Base-by-base conservation (phyloP, 2,113 vertebrate genomes). In the Pogona vitticeps region DNA sequence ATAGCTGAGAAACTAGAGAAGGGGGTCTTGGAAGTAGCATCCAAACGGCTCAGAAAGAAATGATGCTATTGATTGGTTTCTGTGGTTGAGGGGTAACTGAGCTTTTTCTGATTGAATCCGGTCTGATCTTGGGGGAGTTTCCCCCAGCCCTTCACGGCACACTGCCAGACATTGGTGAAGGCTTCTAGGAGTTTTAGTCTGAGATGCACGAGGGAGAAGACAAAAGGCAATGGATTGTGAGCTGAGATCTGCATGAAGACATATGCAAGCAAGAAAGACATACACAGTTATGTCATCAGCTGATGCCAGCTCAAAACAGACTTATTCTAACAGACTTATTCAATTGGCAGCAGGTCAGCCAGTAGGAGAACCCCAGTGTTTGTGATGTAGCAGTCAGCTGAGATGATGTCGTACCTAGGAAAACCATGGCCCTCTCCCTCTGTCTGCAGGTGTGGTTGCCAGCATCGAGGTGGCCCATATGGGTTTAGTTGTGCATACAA, bases 261-360 rank as follows among this genome's bases (percentile, higher is more conserved):
- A 90, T 71, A 86, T 78, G 86, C 83, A 61, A 88, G 80, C 83
- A 86, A 83, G 87, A 80, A 40, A 88, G 90, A 92, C 80, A 91
- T 33, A 85, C 88, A 40, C 71, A 86, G 90, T 75, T 76, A 93
- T 83, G 0, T 0, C 83, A 93, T 91, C 77, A 87, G 90, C 87
- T 92, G 91, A 93, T 65, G 88, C 87, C 91, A 92, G 82, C 40
- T 91, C 88, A 87, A 86, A 91, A 92, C 91, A 91, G 93, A 91
- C 77, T 94, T 91, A 87, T 88, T 85, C 91, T 90, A 83, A 87
- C 89, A 89, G 76, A n/a, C n/a, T n/a, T n/a, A n/a, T n/a, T n/a
- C n/a, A n/a, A n/a, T n/a, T n/a, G 94, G 93, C 93, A 91, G 89
- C 63, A 86, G 88, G 86, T 90, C 93, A 95, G 90, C 93, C 92